Evolutionary conservation across 2,888 invertebrate genomes (phyloP).

Genomic region (Psylliodes chrysocephalus): DNA sequence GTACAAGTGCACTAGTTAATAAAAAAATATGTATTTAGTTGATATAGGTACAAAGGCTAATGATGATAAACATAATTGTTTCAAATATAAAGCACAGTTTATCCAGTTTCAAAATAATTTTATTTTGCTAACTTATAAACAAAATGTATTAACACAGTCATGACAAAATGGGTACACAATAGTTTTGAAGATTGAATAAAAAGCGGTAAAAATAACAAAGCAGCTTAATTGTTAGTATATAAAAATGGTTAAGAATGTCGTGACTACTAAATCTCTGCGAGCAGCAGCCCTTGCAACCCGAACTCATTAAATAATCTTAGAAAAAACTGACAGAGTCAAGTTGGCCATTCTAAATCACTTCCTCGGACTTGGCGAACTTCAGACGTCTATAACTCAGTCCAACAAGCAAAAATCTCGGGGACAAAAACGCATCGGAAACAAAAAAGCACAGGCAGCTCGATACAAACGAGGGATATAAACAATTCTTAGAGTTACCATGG

Average conservation of each 20-base stretch:
- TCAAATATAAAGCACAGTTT: too few species aligned
- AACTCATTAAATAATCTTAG: constrained; percentile 58
- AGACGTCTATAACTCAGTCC: constrained; percentile 61
- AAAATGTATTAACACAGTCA: too few species aligned
- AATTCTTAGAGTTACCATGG: constrained; percentile 61
- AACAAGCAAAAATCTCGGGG: constrained; percentile 61
- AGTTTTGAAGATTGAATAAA: not conserved
- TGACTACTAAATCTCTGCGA: constrained; percentile 53
- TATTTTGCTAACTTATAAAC: too few species aligned
- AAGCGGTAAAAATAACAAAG: constrained; percentile 36
- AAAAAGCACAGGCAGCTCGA: constrained; percentile 59
- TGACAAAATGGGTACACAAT: too few species aligned
- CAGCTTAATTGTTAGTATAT: constrained; percentile 48
- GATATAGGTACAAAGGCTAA: too few species aligned
- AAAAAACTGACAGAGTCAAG: constrained; percentile 55
- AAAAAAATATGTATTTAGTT: too few species aligned
- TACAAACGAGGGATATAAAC: constrained; percentile 63
- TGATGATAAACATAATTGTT: too few species aligned
- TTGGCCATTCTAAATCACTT: constrained; percentile 58
- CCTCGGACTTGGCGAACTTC: constrained; percentile 53
- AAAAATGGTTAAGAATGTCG: constrained; percentile 51
- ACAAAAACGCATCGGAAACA: constrained; percentile 59
- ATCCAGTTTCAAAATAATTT: too few species aligned
- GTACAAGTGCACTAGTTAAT: too few species aligned
- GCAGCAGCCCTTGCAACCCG: constrained; percentile 36